Percentiles rank a stretch among this genome's conserved stretches.
Conservation (phyloP, 2,888 invertebrate genomes). For the Sclerodermus sp. region DNA sequence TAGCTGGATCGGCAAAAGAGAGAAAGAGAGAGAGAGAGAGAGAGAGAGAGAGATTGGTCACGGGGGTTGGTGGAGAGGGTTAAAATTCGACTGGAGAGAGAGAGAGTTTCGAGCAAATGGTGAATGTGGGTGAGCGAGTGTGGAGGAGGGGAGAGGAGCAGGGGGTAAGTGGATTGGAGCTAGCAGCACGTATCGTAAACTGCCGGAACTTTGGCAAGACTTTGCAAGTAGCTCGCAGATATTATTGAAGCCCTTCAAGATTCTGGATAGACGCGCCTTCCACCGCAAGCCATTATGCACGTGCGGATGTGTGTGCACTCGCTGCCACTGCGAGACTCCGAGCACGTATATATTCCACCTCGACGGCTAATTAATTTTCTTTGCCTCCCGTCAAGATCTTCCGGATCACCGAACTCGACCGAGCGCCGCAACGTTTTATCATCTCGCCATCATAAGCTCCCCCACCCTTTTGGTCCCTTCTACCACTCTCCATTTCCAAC, state of each 20-base stretch:
- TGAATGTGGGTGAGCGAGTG: not conserved
- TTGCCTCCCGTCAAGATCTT: constrained; percentile 31
- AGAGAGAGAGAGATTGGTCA: too few species aligned
- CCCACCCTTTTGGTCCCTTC: too few species aligned
- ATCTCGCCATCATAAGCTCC: too few species aligned
- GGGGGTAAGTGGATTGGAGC: constrained; percentile 31
- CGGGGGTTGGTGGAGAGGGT: not conserved
- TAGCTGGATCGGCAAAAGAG: too few species aligned
- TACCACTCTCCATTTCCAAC: too few species aligned
- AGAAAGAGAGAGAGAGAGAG: too few species aligned
- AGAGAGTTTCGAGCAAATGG: not conserved
- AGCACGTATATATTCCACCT: too few species aligned
- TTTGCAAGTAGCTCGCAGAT: constrained; percentile 37
- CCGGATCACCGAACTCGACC: constrained; percentile 1
- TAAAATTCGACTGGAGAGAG: not conserved
- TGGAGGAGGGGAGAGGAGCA: constrained; percentile 4
- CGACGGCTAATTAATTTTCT: constrained; percentile 39
- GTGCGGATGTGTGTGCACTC: not conserved
- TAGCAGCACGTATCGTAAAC: constrained; percentile 37
- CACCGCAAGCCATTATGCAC: constrained; percentile 1
- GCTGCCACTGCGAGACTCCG: too few species aligned
- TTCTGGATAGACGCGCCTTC: constrained; percentile 33
- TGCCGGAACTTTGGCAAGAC: constrained; percentile 35
- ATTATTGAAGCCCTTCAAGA: constrained; percentile 39
- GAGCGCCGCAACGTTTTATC: too few species aligned